Percentiles rank a stretch among this genome's conserved stretches.
phyloP scores from a whole-genome alignment of 2,113 vertebrate species.

The Eleginops maclovinus region DNA sequence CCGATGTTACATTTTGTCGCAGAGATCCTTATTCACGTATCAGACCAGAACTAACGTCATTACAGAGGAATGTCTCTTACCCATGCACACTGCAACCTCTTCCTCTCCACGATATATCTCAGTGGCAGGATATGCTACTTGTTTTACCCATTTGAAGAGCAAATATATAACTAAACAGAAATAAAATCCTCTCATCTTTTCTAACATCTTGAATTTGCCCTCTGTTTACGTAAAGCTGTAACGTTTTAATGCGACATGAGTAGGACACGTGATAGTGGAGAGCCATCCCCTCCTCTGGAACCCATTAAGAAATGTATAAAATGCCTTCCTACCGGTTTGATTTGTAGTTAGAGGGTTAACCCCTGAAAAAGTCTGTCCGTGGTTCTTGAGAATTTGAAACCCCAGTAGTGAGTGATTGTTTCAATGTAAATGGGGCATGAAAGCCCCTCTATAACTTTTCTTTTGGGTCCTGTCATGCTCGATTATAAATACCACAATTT shows the following conservation, averaged over 20 bases:
- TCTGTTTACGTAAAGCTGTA: conserved; percentile 29
- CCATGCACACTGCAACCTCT: conserved; percentile 24
- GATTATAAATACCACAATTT: conserved; percentile 67
- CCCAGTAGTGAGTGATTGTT: conserved; percentile 79
- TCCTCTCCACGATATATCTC: conserved; percentile 23
- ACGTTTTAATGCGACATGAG: conserved; percentile 50
- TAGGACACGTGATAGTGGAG: conserved; percentile 52
- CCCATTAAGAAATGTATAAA: conserved; percentile 79
- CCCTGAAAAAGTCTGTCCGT: conserved; percentile 71
- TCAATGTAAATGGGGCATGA: conserved; percentile 82
- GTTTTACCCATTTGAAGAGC: conserved; percentile 5
- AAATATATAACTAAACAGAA: conserved; percentile 33
- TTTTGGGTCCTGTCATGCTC: conserved; percentile 72
- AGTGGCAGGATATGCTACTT: conserved; percentile 17
- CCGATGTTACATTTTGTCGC: conserved; percentile 17
- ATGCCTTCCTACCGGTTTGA: conserved; percentile 79
- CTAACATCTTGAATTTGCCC: conserved; percentile 30
- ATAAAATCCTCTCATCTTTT: conserved; percentile 32
- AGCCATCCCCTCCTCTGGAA: conserved; percentile 77
- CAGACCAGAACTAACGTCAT: conserved; percentile 73
- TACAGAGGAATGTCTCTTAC: conserved; percentile 66
- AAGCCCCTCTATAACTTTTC: conserved; percentile 71
- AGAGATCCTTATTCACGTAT: conserved; percentile 51
- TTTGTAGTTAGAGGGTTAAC: conserved; percentile 82
- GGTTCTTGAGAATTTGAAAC: conserved; percentile 76